phyloP scores from a whole-genome alignment of 2,888 invertebrate genomes.

The Lydus trimaculatus region DNA sequence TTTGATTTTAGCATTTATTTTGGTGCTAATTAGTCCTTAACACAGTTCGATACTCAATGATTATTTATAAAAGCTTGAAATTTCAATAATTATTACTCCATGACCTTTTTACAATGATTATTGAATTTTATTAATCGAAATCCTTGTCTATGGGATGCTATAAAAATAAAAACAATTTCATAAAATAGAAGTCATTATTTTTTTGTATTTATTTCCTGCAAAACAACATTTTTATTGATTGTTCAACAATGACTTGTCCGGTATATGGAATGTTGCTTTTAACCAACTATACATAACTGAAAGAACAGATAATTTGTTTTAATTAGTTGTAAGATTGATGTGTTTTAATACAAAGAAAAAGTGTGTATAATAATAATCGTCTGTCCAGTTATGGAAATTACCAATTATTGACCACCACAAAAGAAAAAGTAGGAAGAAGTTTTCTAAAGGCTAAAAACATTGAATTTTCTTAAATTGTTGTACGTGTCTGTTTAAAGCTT shows the following conservation, averaged over 20 bases:
- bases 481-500: too few relatives aligned
- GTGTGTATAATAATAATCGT: neutral
- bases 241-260: neutral
- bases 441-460: neutral
- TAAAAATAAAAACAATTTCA: slow-evolving; percentile 1
- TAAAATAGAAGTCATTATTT: neutral
- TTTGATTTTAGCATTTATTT: neutral
- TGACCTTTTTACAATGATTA: too few relatives aligned
- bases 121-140: neutral
- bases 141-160: neutral
- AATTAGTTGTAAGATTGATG: slow-evolving; percentile 1
- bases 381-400: neutral
- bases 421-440: slow-evolving; percentile 22
- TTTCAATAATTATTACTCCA: too few relatives aligned
- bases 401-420: neutral
- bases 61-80: neutral
- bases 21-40: neutral
- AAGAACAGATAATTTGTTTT: neutral
- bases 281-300: neutral
- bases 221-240: slow-evolving; percentile 2
- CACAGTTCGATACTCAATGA: neutral
- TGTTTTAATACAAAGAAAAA: neutral
- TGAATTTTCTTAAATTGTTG: neutral
- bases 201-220: neutral
- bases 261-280: neutral